These are phyloP conservation scores for Eupristina koningsbergeri DNA, from an alignment of 1,140 invertebrate genomes.

Conservation along the genomic window DNA sequence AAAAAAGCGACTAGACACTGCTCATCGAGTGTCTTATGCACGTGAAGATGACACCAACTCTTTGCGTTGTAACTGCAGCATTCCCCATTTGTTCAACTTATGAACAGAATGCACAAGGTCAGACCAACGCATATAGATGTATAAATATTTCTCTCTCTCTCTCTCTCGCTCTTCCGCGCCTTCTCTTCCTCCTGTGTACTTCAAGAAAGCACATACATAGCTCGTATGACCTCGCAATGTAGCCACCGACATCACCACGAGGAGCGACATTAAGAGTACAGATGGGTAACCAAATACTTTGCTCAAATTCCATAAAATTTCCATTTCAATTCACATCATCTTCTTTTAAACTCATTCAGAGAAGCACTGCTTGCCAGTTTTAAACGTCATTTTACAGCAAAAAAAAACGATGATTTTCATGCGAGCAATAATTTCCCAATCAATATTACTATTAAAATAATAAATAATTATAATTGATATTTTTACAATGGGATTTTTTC, in stretches of 20 bases:
- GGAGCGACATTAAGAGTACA: neutral
- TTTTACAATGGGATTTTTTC: neutral
- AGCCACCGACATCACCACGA: neutral
- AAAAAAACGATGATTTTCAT: no score
- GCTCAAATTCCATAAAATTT: no score
- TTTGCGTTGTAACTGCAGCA: neutral
- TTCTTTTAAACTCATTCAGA: no score
- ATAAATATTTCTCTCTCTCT: neutral
- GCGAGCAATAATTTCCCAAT: no score
- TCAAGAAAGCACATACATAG: neutral
- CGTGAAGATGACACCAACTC: neutral
- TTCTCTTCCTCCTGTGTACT: no score
- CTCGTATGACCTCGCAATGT: neutral
- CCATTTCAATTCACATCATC: no score
- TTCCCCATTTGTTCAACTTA: slow-evolving; percentile 8
- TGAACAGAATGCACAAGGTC: neutral
- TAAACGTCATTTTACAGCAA: no score
- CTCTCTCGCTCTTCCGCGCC: neutral
- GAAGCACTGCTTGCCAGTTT: no score
- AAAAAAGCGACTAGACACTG: slow-evolving; percentile 16
- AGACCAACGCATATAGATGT: neutral
- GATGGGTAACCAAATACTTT: neutral
- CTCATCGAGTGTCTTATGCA: neutral
- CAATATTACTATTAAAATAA: no score
- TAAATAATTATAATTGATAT: no score